Base-by-base conservation (phyloP, 2,888 invertebrate species). In the Zaprionus bogoriensis region DNA sequence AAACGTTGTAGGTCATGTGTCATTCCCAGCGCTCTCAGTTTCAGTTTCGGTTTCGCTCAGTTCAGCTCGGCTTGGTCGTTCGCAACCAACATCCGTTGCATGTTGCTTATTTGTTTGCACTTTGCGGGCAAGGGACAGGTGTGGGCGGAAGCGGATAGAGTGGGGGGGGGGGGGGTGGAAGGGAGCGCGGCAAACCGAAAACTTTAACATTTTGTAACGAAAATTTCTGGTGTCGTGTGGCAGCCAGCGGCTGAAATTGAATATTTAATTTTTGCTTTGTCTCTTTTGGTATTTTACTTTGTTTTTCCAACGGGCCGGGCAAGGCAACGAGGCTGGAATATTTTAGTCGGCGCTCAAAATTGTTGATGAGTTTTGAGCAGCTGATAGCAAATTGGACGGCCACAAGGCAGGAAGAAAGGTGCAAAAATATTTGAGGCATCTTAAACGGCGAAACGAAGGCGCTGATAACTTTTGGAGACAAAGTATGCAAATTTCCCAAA, bases 1-100 rank as follows among this genome's bases (percentile, higher is more conserved):
- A 77, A 82, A 82, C 58, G 59, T 83, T 79, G 77, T 70, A 70
- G 86, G 79, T 85, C 79, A 79, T 85, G 86, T 79, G 79, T 79
- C 86, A 85, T 73, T 79, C 63, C 54, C 77, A 73, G 73, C 64
- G 84, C 64, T 44, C 51, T 53, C 42, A 55, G 68, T 68, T n/a
- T 72, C 67, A 64, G 61, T 46, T 60, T 36, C 32, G 9, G 32
- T 27, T 27, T 27, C 27, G 10, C 27, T 27, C 4, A n/a, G n/a
- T n/a, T n/a, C n/a, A n/a, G n/a, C n/a, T n/a, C n/a, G n/a, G n/a
- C n/a, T n/a, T n/a, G n/a, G 10, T n/a, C 9, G 38, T n/a, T 20
- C 10, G 45, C 51, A 25, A 23, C n/a, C 42, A 12, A 30, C 32
- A 32, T 25, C 48, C 57, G 47, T 68, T 83, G 70, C 83, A 76